These are phyloP conservation scores for Rhopalosiphum maidis DNA, from an alignment of 1,140 invertebrate genomes.

Conservation along the genomic window DNA sequence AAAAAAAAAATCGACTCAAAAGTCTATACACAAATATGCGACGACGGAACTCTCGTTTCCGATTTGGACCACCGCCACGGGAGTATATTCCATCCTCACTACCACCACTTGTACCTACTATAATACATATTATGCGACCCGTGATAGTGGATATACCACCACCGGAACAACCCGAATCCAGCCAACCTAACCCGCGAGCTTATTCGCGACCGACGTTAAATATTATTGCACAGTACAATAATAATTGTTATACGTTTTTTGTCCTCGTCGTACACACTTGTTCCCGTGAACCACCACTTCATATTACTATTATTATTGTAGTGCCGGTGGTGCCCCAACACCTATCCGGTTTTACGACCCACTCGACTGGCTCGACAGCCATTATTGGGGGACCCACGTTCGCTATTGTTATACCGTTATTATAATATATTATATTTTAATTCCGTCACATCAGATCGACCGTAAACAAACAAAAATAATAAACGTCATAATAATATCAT, in stretches of 20 bases:
- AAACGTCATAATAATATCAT: constrained; percentile 22
- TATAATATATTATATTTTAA: constrained; percentile 26
- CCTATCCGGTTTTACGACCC: not conserved
- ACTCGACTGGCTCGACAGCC: not conserved
- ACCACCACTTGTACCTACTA: not conserved
- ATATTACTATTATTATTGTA: not conserved
- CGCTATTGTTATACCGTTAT: not conserved
- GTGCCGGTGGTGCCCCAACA: not conserved
- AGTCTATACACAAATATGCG: not conserved
- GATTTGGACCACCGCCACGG: not conserved
- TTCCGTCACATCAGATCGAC: constrained; percentile 2
- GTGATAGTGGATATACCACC: not conserved
- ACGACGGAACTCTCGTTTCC: not conserved
- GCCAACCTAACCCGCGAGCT: not conserved
- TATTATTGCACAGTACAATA: not conserved
- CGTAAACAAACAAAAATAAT: constrained; percentile 19
- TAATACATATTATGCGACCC: not conserved
- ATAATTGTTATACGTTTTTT: not conserved
- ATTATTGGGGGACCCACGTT: not conserved
- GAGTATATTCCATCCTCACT: not conserved
- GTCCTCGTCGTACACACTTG: not conserved
- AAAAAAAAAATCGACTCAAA: not conserved
- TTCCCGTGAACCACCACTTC: not conserved
- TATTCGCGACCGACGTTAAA: not conserved
- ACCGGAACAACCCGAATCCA: not conserved